These are phyloP conservation scores for Sebastes reedi DNA, from an alignment of 2,797 vertebrate genomes.

Conservation along the genomic window DNA sequence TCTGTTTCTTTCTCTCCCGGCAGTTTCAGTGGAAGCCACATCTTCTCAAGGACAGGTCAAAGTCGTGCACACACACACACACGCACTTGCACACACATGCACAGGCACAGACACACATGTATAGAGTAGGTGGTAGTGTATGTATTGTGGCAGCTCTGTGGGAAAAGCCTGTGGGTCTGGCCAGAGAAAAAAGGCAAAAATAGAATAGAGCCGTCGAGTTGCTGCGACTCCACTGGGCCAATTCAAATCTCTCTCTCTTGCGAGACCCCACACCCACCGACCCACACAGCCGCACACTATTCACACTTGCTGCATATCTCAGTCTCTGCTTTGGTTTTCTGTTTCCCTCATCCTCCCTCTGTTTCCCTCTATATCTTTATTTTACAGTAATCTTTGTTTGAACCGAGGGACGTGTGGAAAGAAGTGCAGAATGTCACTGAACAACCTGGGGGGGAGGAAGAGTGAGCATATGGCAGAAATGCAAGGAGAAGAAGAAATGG, in stretches of 20 bases:
- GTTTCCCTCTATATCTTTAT: slow-evolving; percentile 13
- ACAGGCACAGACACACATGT: slow-evolving; percentile 12
- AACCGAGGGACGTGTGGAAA: slow-evolving; percentile 6
- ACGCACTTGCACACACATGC: not conserved
- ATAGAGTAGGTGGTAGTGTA: slow-evolving; percentile 56
- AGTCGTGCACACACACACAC: slow-evolving; percentile 43
- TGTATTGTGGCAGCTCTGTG: slow-evolving; percentile 73
- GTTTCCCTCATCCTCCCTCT: not conserved
- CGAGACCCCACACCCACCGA: not conserved
- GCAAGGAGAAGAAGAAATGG: slow-evolving; percentile 32
- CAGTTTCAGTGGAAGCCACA: slow-evolving; percentile 59
- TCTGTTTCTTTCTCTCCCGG: slow-evolving; percentile 31
- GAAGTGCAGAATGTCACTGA: slow-evolving; percentile 22
- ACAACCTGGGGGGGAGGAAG: slow-evolving; percentile 4
- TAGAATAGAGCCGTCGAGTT: slow-evolving; percentile 65
- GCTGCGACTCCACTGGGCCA: slow-evolving; percentile 54
- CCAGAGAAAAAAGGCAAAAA: slow-evolving; percentile 74
- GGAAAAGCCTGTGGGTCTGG: slow-evolving; percentile 73
- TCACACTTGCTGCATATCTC: not conserved
- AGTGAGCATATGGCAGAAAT: slow-evolving; percentile 45
- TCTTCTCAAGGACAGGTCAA: slow-evolving; percentile 79
- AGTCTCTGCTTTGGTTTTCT: slow-evolving; percentile 5
- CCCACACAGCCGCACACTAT: not conserved
- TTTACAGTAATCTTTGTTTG: slow-evolving; percentile 32
- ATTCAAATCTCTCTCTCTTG: slow-evolving; percentile 50